Conservation (phyloP, 2,797 vertebrate species). For the Leptodon cayanensis region DNA sequence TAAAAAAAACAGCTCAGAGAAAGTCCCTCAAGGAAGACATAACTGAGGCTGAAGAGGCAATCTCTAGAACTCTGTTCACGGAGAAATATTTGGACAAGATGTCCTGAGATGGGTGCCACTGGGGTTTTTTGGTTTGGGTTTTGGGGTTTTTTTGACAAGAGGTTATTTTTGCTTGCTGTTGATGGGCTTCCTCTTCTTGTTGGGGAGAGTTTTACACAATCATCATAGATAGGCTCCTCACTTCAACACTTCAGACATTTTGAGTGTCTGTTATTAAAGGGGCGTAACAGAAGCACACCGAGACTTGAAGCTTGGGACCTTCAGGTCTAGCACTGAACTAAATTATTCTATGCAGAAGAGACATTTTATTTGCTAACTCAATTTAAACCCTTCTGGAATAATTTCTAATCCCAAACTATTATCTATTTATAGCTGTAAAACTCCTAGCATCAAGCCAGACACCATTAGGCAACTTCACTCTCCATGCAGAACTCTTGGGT, state of each 20-base stretch:
- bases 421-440: not conserved
- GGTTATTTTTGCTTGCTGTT: not conserved
- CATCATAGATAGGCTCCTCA: not conserved
- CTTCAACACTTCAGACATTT: not conserved
- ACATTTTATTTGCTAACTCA: not conserved
- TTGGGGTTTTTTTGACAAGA: not conserved
- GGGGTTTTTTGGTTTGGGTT: not conserved
- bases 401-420: not conserved
- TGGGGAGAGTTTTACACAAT: not conserved
- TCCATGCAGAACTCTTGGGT: not conserved
- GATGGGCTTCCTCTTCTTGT: not conserved
- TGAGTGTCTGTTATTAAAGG: not conserved
- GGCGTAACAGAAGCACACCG: not conserved
- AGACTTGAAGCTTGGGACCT: not conserved
- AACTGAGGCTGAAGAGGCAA: not conserved
- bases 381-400: not conserved
- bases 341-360: not conserved
- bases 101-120: not conserved
- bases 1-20: not conserved
- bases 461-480: not conserved
- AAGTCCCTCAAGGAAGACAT: not conserved
- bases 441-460: not conserved
- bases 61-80: not conserved
- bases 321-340: not conserved
- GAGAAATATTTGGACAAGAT: not conserved